Conservation (phyloP, 1,140 invertebrate species). For the Olivierus martensii region DNA sequence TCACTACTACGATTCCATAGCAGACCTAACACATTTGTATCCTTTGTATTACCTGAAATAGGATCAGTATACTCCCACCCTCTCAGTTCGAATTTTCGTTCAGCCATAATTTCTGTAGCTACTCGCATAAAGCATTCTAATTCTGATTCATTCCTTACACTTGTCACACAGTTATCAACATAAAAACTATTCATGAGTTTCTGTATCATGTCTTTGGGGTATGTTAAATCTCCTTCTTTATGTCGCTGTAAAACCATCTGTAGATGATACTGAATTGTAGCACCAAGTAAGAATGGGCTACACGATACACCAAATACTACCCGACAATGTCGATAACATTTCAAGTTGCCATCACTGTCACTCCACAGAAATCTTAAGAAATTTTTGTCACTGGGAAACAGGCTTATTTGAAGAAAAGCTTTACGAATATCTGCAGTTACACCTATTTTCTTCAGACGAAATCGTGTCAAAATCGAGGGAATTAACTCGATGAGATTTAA, state of each 20-base stretch:
- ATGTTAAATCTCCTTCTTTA: not conserved
- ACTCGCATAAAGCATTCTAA: not conserved
- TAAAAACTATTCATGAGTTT: constrained; percentile 1
- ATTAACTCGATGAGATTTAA: constrained; percentile 3
- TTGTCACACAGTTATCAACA: not conserved
- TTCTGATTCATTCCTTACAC: not conserved
- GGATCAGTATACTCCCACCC: not conserved
- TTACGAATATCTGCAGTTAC: constrained; percentile 14
- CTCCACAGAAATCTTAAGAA: constrained; percentile 5
- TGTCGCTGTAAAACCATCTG: not conserved
- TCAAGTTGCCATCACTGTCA: not conserved
- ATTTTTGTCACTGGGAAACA: constrained; percentile 4
- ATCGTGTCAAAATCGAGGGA: constrained; percentile 22
- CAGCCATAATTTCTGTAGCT: constrained; percentile 1
- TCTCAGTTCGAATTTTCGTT: not conserved
- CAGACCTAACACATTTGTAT: constrained; percentile 10
- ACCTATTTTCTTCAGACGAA: constrained; percentile 4
- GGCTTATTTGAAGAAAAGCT: constrained; percentile 13
- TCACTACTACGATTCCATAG: not conserved
- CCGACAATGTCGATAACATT: not conserved
- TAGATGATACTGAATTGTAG: not conserved
- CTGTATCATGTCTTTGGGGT: not conserved
- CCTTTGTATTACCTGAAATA: too few relatives aligned
- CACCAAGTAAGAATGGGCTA: constrained; percentile 1
- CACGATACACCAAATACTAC: constrained; percentile 5